These are phyloP conservation scores for Sinocyclocheilus anophthalmus DNA, from an alignment of 2,113 vertebrate species.

Conservation along the genomic window DNA sequence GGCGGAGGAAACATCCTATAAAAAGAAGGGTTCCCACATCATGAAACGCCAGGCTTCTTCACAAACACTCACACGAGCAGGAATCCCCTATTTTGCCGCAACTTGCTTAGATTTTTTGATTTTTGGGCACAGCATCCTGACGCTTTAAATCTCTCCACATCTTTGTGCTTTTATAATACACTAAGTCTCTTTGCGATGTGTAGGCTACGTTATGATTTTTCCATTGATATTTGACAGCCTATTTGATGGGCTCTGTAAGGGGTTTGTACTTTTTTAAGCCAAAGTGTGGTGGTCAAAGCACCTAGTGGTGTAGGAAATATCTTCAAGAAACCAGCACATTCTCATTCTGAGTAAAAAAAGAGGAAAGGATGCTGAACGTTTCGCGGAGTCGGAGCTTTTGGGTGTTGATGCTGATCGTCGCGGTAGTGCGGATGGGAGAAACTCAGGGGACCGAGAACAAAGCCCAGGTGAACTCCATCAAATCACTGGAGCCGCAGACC, in stretches of 20 bases:
- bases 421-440: constrained; percentile 83
- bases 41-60: constrained; percentile 68
- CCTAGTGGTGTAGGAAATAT: neutral
- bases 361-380: constrained; percentile 76
- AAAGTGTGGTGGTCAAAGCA: neutral
- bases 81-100: constrained; percentile 24
- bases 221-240: neutral
- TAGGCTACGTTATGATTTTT: neutral
- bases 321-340: neutral
- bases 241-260: constrained; percentile 30
- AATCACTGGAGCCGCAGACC: constrained; percentile 83
- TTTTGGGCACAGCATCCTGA: neutral
- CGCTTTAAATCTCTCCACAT: neutral
- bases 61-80: constrained; percentile 62
- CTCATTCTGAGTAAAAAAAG: constrained; percentile 21
- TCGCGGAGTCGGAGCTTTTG: constrained; percentile 82
- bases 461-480: constrained; percentile 93
- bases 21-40: constrained; percentile 75
- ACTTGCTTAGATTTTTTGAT: neutral
- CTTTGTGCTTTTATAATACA: neutral
- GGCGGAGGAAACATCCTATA: constrained; percentile 80
- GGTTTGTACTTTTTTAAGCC: constrained; percentile 1
- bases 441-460: constrained; percentile 80
- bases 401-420: constrained; percentile 83
- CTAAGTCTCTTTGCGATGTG: neutral